Evolutionary conservation across 2,113 vertebrate species (phyloP).

Genomic region (Chloropsis cyanopogon): DNA sequence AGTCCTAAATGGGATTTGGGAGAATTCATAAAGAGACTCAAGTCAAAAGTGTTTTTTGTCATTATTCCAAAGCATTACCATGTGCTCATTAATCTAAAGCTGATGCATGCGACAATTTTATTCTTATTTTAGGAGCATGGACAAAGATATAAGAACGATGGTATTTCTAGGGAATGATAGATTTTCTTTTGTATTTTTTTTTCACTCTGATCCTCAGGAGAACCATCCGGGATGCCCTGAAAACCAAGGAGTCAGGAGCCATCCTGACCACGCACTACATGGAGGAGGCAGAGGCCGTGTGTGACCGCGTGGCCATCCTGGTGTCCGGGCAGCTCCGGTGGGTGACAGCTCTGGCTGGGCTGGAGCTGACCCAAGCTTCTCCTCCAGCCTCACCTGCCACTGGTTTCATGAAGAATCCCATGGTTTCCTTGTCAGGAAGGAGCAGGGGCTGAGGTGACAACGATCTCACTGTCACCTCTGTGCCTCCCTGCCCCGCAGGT

Average conservation of each 20-base stretch:
- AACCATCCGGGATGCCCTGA: slow-evolving; percentile 78
- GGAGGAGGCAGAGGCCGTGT: slow-evolving; percentile 91
- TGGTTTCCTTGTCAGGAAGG: background rate
- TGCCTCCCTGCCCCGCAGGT: slow-evolving; percentile 61
- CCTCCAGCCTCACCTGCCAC: background rate
- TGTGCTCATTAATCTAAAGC: background rate
- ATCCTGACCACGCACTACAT: slow-evolving; percentile 90
- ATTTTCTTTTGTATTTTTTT: fast-evolving
- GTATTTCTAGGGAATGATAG: background rate
- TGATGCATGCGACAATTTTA: background rate
- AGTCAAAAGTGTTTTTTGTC: background rate
- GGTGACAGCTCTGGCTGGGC: background rate
- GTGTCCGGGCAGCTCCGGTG: slow-evolving; percentile 86
- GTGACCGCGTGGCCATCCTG: slow-evolving; percentile 91
- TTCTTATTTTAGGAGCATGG: background rate
- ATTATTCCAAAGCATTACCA: background rate
- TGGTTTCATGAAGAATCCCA: fast-evolving
- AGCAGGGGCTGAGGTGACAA: fast-evolving
- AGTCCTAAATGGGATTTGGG: background rate
- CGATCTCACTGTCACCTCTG: background rate
- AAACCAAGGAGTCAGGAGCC: slow-evolving; percentile 77
- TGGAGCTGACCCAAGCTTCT: fast-evolving
- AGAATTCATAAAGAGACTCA: fast-evolving
- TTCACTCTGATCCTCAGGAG: slow-evolving; percentile 66
- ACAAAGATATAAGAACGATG: background rate